Percentiles rank a stretch among this genome's conserved stretches.
These are phyloP conservation scores for Tribolium castaneum DNA, from an alignment of 1,140 invertebrate genomes.

Conservation along the genomic window DNA sequence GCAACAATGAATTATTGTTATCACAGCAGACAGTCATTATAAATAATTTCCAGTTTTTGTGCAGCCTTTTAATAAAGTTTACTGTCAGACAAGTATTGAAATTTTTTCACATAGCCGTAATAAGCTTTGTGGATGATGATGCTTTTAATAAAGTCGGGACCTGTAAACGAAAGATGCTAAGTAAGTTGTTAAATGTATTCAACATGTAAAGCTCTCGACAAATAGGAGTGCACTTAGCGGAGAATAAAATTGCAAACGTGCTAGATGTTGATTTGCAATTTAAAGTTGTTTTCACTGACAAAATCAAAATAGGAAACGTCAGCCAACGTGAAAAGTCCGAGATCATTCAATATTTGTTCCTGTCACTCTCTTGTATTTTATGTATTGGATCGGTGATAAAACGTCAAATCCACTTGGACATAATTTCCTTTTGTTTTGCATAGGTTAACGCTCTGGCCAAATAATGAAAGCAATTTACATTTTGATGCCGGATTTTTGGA, in stretches of 20 bases:
- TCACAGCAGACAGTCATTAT: constrained; percentile 16
- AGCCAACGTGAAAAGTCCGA: constrained; percentile 13
- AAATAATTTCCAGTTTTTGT: constrained; percentile 11
- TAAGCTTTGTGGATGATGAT: constrained; percentile 6
- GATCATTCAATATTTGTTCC: constrained; percentile 22
- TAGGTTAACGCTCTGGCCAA: neutral
- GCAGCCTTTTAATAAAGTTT: neutral
- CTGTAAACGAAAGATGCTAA: neutral
- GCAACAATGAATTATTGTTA: constrained; percentile 12
- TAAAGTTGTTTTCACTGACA: constrained; percentile 6
- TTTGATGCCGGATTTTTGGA: neutral
- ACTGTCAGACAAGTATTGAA: neutral
- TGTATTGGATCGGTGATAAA: neutral
- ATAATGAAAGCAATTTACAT: constrained; percentile 3
- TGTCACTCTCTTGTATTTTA: neutral
- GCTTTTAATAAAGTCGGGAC: constrained; percentile 1
- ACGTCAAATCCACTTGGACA: constrained; percentile 1
- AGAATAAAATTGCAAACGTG: neutral
- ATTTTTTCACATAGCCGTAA: neutral
- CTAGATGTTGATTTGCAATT: neutral
- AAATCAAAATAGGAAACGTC: constrained; percentile 15
- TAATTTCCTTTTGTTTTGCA: constrained; percentile 5
- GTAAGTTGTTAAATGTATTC: neutral
- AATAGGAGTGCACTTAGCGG: neutral
- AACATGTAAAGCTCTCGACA: neutral